These are phyloP conservation scores for Paratilapia polleni DNA, from an alignment of 2,113 vertebrate species.

Conservation along the genomic window DNA sequence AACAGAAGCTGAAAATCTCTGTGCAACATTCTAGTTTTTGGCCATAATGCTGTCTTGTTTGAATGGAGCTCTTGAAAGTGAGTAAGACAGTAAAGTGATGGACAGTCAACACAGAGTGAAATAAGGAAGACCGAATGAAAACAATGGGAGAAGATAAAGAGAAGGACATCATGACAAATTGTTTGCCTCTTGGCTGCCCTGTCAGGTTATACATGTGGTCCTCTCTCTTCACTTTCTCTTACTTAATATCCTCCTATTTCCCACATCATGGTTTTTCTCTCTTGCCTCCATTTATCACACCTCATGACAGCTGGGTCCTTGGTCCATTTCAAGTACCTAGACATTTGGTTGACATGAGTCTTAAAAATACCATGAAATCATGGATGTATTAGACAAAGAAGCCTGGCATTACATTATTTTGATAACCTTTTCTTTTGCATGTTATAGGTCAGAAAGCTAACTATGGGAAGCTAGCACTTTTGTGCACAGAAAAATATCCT, in stretches of 20 bases:
- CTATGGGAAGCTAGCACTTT: not conserved
- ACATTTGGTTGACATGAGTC: not conserved
- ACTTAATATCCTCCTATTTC: not conserved
- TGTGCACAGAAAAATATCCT: no score
- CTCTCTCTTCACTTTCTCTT: not conserved
- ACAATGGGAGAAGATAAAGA: not conserved
- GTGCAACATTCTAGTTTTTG: no score
- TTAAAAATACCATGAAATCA: not conserved
- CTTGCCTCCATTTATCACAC: not conserved
- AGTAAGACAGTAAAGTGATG: not conserved
- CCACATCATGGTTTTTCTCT: not conserved
- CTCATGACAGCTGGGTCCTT: not conserved
- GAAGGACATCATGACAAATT: constrained; percentile 27
- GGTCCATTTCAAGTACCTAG: not conserved
- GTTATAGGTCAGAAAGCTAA: not conserved
- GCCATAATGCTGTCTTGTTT: not conserved
- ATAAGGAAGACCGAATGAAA: not conserved
- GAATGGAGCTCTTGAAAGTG: not conserved
- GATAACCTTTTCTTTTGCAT: not conserved
- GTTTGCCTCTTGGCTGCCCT: constrained; percentile 26
- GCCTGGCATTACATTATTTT: not conserved
- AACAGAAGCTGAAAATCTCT: no score
- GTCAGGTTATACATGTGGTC: not conserved
- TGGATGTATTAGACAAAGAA: not conserved
- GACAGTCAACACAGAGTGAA: not conserved